A percentile compares a stretch with the other conserved stretches of the same genome.
These are phyloP conservation scores for Plecturocebus donacophilus DNA, from an alignment of 2,113 vertebrate species.

Conservation along the genomic window DNA sequence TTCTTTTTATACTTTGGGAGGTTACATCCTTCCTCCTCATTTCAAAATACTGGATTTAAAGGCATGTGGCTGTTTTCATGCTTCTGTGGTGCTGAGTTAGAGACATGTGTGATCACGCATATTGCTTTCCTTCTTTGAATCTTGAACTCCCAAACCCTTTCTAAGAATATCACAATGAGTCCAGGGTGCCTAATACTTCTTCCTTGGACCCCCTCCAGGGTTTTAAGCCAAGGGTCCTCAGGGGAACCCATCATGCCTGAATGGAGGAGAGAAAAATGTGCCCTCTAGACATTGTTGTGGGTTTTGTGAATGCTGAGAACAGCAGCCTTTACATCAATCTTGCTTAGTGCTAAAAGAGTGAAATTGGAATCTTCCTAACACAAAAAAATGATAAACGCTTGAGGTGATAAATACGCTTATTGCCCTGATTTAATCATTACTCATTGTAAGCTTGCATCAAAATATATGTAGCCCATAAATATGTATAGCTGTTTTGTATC, in stretches of 20 bases:
- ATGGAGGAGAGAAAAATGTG: neutral
- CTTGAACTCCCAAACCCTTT: neutral
- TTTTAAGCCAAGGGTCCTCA: neutral
- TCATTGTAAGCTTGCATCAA: neutral
- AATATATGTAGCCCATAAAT: neutral
- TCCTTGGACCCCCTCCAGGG: neutral
- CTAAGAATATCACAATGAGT: neutral
- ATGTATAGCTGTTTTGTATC: no score
- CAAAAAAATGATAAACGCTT: neutral
- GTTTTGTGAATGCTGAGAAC: neutral
- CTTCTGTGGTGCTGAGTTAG: neutral
- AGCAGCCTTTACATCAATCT: neutral
- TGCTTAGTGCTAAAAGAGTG: neutral
- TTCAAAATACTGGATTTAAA: neutral
- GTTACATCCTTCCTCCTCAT: neutral
- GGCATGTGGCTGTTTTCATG: neutral
- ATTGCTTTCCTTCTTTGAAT: neutral
- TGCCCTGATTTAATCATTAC: neutral
- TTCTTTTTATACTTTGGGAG: neutral
- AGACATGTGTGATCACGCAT: neutral
- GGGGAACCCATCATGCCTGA: neutral
- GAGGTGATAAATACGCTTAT: neutral
- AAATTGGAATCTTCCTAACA: neutral
- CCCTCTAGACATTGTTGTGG: neutral
- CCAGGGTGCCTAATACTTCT: neutral